Evolutionary conservation across 1,140 invertebrate genomes (phyloP).

Genomic region (Pseudoatta argentina): DNA sequence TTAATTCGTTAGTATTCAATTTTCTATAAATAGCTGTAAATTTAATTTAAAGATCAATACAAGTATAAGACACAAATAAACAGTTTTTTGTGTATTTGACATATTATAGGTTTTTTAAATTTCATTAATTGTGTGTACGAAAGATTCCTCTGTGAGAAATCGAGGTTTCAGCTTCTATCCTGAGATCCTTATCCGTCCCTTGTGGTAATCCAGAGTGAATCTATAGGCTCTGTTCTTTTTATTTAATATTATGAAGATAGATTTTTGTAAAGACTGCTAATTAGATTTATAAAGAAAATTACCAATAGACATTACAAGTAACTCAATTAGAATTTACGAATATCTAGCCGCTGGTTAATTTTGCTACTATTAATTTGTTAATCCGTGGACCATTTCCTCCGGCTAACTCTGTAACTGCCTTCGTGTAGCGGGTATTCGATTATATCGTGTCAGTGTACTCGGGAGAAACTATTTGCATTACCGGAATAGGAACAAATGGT

Average conservation of each 20-base stretch:
- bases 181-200: no score
- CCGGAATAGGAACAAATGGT: slow-evolving; percentile 42
- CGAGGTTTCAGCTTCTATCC: background rate
- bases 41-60: no score
- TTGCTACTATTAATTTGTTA: slow-evolving; percentile 40
- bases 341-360: background rate
- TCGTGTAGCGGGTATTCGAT: slow-evolving; percentile 24
- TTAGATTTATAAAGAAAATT: background rate
- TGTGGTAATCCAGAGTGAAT: no score
- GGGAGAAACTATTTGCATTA: slow-evolving; percentile 41
- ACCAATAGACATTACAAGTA: background rate
- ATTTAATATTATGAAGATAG: no score
- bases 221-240: no score
- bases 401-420: slow-evolving; percentile 27
- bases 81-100: background rate
- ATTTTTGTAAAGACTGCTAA: background rate
- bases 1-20: background rate
- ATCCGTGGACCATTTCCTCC: slow-evolving; percentile 31
- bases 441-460: slow-evolving; percentile 35
- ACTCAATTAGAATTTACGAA: background rate
- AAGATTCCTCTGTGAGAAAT: background rate
- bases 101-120: background rate
- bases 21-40: no score
- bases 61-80: no score
- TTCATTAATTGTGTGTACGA: background rate